These are phyloP conservation scores for Crocuta crocuta DNA, from an alignment of 2,113 vertebrate genomes.

Conservation along the genomic window DNA sequence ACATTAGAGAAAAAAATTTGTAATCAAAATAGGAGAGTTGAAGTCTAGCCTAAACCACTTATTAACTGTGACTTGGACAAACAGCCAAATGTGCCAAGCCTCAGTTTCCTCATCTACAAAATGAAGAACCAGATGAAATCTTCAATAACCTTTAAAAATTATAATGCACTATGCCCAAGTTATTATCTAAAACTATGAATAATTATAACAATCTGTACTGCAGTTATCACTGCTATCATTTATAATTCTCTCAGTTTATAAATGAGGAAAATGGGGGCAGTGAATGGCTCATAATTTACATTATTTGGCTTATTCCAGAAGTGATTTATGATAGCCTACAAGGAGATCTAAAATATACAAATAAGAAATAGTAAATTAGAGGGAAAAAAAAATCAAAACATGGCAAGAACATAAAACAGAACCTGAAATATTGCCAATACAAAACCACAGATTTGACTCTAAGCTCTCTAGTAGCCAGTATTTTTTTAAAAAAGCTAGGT, in stretches of 20 bases:
- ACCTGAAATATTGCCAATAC: constrained; percentile 19
- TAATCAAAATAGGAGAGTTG: neutral
- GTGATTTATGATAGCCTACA: neutral
- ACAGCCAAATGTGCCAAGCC: neutral
- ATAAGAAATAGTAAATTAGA: constrained; percentile 42
- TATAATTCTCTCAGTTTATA: constrained; percentile 22
- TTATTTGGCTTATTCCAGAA: constrained; percentile 40
- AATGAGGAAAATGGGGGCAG: constrained; percentile 26
- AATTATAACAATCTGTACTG: neutral
- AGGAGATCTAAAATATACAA: constrained; percentile 52
- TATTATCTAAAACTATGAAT: constrained; percentile 29
- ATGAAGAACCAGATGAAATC: constrained; percentile 7
- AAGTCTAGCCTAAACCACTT: constrained; percentile 17
- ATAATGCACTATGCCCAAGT: neutral
- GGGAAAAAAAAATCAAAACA: constrained; percentile 51
- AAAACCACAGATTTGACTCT: constrained; percentile 56
- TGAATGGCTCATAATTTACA: neutral
- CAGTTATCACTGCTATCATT: neutral
- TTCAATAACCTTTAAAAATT: neutral
- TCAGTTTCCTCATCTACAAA: constrained; percentile 33
- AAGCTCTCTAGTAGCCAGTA: neutral
- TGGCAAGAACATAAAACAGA: constrained; percentile 15
- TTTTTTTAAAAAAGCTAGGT: neutral
- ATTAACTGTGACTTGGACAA: constrained; percentile 49
- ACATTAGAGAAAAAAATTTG: neutral